Evolutionary conservation across 2,113 vertebrate species (phyloP).

Genomic region (Prolemur simus): DNA sequence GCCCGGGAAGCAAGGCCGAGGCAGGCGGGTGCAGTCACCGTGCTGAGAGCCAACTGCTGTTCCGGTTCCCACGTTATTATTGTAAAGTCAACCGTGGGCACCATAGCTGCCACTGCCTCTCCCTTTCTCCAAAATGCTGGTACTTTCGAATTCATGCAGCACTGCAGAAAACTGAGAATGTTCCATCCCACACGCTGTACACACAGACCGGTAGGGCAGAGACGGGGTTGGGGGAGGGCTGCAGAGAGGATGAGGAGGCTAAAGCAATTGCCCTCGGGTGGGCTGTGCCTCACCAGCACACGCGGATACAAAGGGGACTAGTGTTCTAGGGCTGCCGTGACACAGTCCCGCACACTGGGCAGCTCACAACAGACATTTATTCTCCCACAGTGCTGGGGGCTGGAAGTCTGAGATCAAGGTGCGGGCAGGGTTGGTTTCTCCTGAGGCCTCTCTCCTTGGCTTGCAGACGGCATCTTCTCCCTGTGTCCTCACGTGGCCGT

Average conservation of each 20-base stretch:
- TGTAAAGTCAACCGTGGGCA: neutral
- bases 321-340: neutral
- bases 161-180: neutral
- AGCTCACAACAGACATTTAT: too few species aligned
- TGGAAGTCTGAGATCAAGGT: neutral
- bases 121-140: neutral
- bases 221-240: neutral
- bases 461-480: neutral
- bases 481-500: neutral
- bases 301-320: neutral
- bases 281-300: neutral
- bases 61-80: neutral
- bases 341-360: neutral
- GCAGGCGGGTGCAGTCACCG: accelerated
- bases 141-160: accelerated
- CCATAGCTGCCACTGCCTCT: neutral
- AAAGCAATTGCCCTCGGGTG: accelerated
- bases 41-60: accelerated
- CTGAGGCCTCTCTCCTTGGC: neutral
- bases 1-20: neutral
- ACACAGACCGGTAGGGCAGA: too few species aligned
- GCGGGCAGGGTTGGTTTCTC: neutral
- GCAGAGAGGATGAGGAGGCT: neutral
- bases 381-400: neutral
- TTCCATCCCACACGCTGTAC: neutral